Conservation (phyloP, 1,140 invertebrate genomes). For the Muscidifurax raptorellus region DNA sequence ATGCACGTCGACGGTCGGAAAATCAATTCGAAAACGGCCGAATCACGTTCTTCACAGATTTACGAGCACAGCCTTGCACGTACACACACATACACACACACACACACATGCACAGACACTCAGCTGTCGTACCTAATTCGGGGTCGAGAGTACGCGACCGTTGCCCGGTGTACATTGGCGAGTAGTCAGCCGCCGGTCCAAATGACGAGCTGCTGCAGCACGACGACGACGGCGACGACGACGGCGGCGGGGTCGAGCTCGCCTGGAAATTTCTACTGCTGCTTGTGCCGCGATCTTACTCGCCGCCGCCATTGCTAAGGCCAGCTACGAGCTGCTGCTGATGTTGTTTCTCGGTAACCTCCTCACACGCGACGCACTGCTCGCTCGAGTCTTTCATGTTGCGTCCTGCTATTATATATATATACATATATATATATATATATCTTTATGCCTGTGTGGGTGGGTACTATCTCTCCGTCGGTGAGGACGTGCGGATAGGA, state of each 20-base stretch:
- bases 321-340: neutral
- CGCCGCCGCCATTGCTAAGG: conserved; percentile 35
- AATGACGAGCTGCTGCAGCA: conserved; percentile 9
- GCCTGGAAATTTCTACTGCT: neutral
- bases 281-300: conserved; percentile 46
- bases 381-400: neutral
- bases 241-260: neutral
- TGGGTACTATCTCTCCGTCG: neutral
- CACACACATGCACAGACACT: neutral
- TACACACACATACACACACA: neutral
- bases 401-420: too few species aligned
- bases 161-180: conserved; percentile 45
- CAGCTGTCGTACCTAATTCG: conserved; percentile 43
- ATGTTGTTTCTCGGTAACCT: neutral
- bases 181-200: conserved; percentile 22
- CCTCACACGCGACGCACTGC: neutral
- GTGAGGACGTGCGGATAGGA: neutral
- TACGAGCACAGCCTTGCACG: too few species aligned
- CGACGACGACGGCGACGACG: conserved; percentile 14
- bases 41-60: neutral
- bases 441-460: neutral
- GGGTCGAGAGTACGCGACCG: conserved; percentile 37
- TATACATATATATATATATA: too few species aligned
- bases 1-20: neutral
- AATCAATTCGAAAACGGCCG: neutral